phyloP scores from a whole-genome alignment of 2,888 invertebrate species.

The Protonemura montana region DNA sequence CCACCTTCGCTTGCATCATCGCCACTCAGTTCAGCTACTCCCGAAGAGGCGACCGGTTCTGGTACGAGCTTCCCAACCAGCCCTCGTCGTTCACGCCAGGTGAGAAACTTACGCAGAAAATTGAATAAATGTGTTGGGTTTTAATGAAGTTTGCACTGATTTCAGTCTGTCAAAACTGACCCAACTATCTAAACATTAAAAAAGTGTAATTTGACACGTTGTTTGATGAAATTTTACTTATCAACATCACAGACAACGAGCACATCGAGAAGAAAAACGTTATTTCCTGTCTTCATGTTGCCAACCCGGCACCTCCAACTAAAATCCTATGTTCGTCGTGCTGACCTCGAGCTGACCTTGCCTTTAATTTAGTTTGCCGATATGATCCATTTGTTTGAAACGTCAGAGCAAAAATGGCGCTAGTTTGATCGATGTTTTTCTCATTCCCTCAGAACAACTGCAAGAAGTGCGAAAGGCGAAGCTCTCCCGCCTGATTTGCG shows the following conservation, averaged over 20 bases:
- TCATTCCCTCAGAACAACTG: constrained; percentile 72
- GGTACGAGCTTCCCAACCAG: constrained; percentile 92
- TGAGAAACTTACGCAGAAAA: constrained; percentile 52
- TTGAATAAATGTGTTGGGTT: no score
- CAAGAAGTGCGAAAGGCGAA: constrained; percentile 82
- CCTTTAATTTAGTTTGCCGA: neutral
- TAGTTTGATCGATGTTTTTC: no score
- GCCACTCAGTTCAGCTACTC: constrained; percentile 92
- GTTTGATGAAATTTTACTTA: no score
- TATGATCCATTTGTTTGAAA: neutral
- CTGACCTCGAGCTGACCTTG: neutral
- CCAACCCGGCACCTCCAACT: neutral
- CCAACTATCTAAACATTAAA: no score
- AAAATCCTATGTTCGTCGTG: neutral
- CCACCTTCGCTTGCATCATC: constrained; percentile 92
- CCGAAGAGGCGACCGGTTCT: constrained; percentile 90
- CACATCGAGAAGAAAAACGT: no score
- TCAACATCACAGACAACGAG: no score
- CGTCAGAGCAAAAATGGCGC: neutral
- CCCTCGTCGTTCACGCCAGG: constrained; percentile 86
- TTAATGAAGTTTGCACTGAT: no score
- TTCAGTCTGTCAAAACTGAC: neutral
- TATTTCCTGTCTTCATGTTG: neutral
- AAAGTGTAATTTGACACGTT: no score
- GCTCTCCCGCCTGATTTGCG: constrained; percentile 85